Base-by-base conservation (phyloP, 2,888 invertebrate species). In the Oeneis ivallda region DNA sequence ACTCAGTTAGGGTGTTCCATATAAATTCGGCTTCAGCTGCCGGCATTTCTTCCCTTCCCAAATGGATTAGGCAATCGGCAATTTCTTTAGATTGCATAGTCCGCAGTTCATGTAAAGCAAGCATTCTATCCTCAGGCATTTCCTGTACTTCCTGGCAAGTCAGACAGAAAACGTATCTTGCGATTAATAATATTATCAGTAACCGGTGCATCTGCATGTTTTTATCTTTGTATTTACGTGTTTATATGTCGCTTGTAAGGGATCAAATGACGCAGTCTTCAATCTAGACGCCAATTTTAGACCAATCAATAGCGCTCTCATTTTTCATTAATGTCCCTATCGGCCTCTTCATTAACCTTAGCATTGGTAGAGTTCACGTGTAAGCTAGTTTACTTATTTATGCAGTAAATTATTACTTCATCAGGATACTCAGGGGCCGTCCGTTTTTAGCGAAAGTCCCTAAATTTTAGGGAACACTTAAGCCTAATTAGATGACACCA, bases 1-100 rank as follows among this genome's bases (percentile, higher is more conserved):
- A 76, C 8, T 72, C 70, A n/a, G 84, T 70, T 1, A 92, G 75
- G 0, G 83, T 71, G 39, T 82, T 69, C 92, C 92, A 92, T 62
- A 92, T 77, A 65, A 78, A 83, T 26, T 81, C 76, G 0, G 90
- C 86, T 72, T 87, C 84, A 7, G 73, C 69, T 2, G 65, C 53
- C 0, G 74, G 72, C 52, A 92, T 64, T 50, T 79, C 77, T 11
- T 83, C 77, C 66, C 78, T 86, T 1, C 86, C 85, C 8, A 92
- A 70, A 64, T 88, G 86, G 1, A 81, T 75, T 1, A 91, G 53
- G 68, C 92, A 92, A 50, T 83, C 76, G 10, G 84, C 72, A n/a
- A 87, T 74, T 11, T 88, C 85, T 67, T 84, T 79, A 1, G 82
- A 78, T 45, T 70, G 67, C 64, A 86, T 78, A 11, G 79, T 73